Evolutionary conservation across 2,888 invertebrate species (phyloP), one percentile per base, ranked within the genome.

Genomic region (Ophion ellenae): DNA sequence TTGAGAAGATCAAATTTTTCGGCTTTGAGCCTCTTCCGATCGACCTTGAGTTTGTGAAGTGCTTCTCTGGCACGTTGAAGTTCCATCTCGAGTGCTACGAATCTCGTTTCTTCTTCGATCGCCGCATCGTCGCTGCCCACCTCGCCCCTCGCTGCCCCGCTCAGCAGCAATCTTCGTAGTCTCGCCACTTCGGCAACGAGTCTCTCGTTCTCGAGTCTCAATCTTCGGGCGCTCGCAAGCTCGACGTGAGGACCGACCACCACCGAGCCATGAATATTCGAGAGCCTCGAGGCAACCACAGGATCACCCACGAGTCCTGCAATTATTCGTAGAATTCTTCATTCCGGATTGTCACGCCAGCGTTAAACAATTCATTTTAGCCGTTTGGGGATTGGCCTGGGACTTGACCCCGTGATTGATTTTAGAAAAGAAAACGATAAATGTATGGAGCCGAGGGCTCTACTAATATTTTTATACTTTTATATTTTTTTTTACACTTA

Each of bases 1-100:
- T 97, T 97, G 90, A 99, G 95, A 88, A 99, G 95, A 94, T 99
- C 99, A 92, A 97, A 97, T 95, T 98, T 98, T 95, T 99, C 99
- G 17, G 98, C 97, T 95, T 98, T 98, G 93, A 99, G 95, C 88
- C 98, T 96, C 94, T 98, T 98, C 86, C 98, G 96, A 94, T 99
- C 99, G 85, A 97, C 96, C 94, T 98, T 98, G 92, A 99, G 95
- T 80, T 97, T 98, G 95, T 94, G 96, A 45, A 98, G 95, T 70
- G 97, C 97, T 94, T 98, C 97, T 93, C 97, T 96, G 28, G 97
- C 97, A 86, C 97, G 95, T 84, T 97, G 96, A 83, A 97, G 95
- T 91, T 97, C 97, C 91, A 96, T 96, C 91, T 97, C 96, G 71
- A 97, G 94, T 81, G 95, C 96, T 84, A 95, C 94, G 90, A 96